Conservation (phyloP, 1,140 invertebrate genomes). For the Anadara kagoshimensis region DNA sequence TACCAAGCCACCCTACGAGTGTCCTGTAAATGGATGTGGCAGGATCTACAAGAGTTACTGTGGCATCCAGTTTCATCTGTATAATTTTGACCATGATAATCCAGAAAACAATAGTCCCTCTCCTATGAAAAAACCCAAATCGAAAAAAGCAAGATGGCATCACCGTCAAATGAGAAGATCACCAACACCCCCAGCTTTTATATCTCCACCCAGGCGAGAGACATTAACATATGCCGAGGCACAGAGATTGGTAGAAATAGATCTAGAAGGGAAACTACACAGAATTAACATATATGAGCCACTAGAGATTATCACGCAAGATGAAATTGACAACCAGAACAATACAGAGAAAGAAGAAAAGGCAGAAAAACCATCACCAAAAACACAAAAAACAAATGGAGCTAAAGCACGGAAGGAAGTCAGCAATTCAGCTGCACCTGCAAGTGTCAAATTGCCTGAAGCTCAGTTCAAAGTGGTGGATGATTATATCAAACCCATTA, state of each 20-base stretch:
- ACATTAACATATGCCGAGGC: slow-evolving; percentile 84
- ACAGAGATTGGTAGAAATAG: slow-evolving; percentile 89
- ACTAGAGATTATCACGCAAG: slow-evolving; percentile 73
- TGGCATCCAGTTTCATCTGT: slow-evolving; percentile 89
- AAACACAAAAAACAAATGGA: slow-evolving; percentile 43
- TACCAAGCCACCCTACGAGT: slow-evolving; percentile 88
- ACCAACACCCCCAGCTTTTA: slow-evolving; percentile 72
- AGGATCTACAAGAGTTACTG: slow-evolving; percentile 89
- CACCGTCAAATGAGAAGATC: slow-evolving; percentile 67
- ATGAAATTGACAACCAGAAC: slow-evolving; percentile 71
- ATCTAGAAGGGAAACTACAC: slow-evolving; percentile 82
- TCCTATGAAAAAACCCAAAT: slow-evolving; percentile 54
- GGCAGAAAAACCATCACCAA: slow-evolving; percentile 64
- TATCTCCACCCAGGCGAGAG: slow-evolving; percentile 62
- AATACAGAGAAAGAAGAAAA: slow-evolving; percentile 73
- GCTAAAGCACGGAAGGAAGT: slow-evolving; percentile 59
- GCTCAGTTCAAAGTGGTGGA: slow-evolving; percentile 87
- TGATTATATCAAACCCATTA: slow-evolving; percentile 83
- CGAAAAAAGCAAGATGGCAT: slow-evolving; percentile 59
- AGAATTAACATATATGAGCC: slow-evolving; percentile 76
- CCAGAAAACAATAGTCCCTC: slow-evolving; percentile 65
- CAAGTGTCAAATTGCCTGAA: slow-evolving; percentile 81
- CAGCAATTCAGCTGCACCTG: slow-evolving; percentile 57
- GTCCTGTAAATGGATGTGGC: slow-evolving; percentile 87
- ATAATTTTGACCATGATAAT: slow-evolving; percentile 86